Base-by-base conservation (phyloP, 2,888 invertebrate genomes). In the Calameuta pallipes region DNA sequence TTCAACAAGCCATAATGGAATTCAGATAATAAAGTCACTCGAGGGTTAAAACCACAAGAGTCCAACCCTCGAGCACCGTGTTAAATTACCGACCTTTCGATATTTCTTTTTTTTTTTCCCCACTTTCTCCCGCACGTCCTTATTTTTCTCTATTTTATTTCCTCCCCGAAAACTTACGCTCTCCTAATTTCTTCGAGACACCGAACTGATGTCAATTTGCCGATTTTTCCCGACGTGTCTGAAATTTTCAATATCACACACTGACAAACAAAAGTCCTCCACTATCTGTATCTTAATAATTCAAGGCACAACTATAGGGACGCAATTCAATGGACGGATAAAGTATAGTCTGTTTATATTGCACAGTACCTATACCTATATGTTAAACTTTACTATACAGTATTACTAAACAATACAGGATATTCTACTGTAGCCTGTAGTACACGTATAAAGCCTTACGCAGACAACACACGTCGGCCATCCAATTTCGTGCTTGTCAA, bases 401-500 rank as follows among this genome's bases (percentile, higher is more conserved):
- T 9, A 56, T 56, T 23, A 23, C 56, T 23, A 23, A 56, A 56
- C 23, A 56, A 56, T 56, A 56, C 56, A 56, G 56, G 56, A 56
- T 23, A 23, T 56, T 9, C 56, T 23, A 23, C 9, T 23, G 2
- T 56, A 56, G 23, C 2, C 9, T 23, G 56, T 23, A 56, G 23
- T 56, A 9, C 23, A 56, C 9, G 56, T 56, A 56, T 23, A 56
- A 23, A 56, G 56, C 56, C 23, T 56, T 56, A 56, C 56, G 56
- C 23, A 56, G 56, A 56, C 56, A 56, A 56, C 56, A 56, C 56
- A 15, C 56, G 56, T 56, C 56, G 23, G 56, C 56, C 31, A 34
- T 71, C 71, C 71, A 71, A 71, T 71, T 34, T 71, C 71, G 71
- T 34, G 33, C 33, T 71, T 71, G 71, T 71, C 71, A 33, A 34